Percentiles rank a stretch among this genome's conserved stretches.
phyloP scores from a whole-genome alignment of 2,113 vertebrate species.

The Formicarius rufipectus region DNA sequence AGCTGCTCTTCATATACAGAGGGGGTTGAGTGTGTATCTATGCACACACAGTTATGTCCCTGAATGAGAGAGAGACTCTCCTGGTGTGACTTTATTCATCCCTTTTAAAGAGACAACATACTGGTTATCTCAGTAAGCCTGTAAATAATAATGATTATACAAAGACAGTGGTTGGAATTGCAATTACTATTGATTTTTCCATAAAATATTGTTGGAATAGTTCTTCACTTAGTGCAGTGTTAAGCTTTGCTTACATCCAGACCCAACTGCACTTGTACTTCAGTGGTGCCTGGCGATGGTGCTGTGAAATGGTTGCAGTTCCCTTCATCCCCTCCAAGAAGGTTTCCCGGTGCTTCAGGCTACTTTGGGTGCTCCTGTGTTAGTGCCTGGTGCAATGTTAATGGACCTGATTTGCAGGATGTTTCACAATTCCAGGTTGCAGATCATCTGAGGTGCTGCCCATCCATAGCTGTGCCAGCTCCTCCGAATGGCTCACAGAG shows the following conservation, averaged over 20 bases:
- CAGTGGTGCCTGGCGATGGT: not conserved
- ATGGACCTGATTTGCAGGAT: not conserved
- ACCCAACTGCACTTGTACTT: not conserved
- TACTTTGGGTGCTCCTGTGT: fast-evolving
- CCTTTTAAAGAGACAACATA: not conserved
- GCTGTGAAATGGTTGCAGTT: not conserved
- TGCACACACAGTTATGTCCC: not conserved
- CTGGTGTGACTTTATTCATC: not conserved
- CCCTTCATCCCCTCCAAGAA: not conserved
- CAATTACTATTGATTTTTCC: slow-evolving; percentile 23
- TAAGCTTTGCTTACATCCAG: not conserved
- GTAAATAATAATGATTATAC: not conserved
- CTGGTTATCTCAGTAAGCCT: not conserved
- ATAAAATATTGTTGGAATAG: not conserved
- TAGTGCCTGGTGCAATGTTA: not conserved
- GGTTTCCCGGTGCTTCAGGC: not conserved
- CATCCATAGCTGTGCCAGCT: not conserved
- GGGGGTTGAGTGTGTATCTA: not conserved
- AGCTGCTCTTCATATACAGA: not conserved
- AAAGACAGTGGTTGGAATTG: not conserved
- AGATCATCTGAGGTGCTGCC: not conserved
- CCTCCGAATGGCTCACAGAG: not conserved
- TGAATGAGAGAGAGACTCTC: not conserved
- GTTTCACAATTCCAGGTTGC: not conserved
- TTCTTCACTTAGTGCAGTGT: not conserved